Conservation (phyloP, 1,140 invertebrate genomes). For the Hypothenemus hampei region DNA sequence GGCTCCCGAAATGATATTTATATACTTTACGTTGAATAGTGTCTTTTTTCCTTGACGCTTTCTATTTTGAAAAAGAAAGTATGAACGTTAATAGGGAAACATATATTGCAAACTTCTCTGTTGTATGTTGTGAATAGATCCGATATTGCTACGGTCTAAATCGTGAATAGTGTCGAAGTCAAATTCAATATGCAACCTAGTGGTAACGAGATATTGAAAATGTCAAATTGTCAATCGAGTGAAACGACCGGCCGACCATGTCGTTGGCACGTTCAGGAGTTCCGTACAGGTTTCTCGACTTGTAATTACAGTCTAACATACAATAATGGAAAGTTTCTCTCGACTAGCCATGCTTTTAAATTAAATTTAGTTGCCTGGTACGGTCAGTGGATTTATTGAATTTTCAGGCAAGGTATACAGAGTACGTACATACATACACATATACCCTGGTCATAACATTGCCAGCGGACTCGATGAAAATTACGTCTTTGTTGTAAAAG, state of each 20-base stretch:
- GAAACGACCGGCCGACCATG: conserved; percentile 6
- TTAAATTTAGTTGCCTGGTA: conserved; percentile 23
- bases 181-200: conserved; percentile 26
- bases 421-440: too few species aligned
- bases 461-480: too few species aligned
- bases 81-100: too few species aligned
- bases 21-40: too few species aligned
- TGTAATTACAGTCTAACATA: conserved; percentile 26
- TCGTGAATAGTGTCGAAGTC: conserved; percentile 11
- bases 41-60: too few species aligned
- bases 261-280: conserved; percentile 6
- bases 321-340: conserved; percentile 25
- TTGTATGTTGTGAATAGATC: conserved; percentile 15
- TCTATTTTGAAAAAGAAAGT: too few species aligned
- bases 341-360: conserved; percentile 25
- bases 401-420: too few species aligned
- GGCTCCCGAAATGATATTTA: too few species aligned
- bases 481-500: too few species aligned
- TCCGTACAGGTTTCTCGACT: conserved; percentile 24
- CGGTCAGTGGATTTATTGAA: conserved; percentile 26
- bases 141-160: conserved; percentile 7
- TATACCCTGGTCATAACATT: too few species aligned
- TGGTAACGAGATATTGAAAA: conserved; percentile 27
- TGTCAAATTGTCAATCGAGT: conserved; percentile 23
- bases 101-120: conserved; percentile 18